phyloP scores from a whole-genome alignment of 2,888 invertebrate species.

The Gastrophysa polygoni region DNA sequence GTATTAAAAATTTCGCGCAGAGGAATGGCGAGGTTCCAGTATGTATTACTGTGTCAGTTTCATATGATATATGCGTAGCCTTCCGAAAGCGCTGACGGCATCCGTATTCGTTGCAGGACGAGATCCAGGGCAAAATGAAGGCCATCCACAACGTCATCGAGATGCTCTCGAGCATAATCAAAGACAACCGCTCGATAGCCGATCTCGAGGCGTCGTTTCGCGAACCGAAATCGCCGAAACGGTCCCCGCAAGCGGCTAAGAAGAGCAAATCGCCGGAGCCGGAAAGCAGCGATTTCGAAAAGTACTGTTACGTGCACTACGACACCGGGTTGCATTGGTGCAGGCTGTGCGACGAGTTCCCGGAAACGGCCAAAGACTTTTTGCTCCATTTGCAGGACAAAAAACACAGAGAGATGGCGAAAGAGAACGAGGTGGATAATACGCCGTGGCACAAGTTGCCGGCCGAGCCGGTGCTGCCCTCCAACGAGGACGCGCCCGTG shows the following conservation, averaged over 20 bases:
- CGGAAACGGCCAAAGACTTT: constrained; percentile 84
- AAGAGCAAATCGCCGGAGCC: constrained; percentile 15
- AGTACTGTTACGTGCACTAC: constrained; percentile 82
- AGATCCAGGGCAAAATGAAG: constrained; percentile 79
- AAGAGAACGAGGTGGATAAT: constrained; percentile 71
- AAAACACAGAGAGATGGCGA: constrained; percentile 70
- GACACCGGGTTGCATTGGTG: constrained; percentile 94
- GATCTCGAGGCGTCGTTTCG: constrained; percentile 52
- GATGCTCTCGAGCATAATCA: constrained; percentile 85
- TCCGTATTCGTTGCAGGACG: constrained; percentile 62
- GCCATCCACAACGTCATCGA: constrained; percentile 87
- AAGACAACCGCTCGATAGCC: constrained; percentile 66
- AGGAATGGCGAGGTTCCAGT: constrained; percentile 39
- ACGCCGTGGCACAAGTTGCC: constrained; percentile 77
- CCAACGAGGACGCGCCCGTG: constrained; percentile 71
- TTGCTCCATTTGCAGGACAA: constrained; percentile 81
- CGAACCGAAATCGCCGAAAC: constrained; percentile 13
- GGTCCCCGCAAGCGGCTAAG: neutral
- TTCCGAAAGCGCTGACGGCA: too few relatives aligned
- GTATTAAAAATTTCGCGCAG: constrained; percentile 36
- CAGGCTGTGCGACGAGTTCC: constrained; percentile 83
- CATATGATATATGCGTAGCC: too few relatives aligned
- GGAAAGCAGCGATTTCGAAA: constrained; percentile 35
- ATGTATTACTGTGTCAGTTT: constrained; percentile 41
- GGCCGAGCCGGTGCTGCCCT: constrained; percentile 69